Base-by-base conservation (phyloP, 2,113 vertebrate genomes). In the Entelurus aequoreus region DNA sequence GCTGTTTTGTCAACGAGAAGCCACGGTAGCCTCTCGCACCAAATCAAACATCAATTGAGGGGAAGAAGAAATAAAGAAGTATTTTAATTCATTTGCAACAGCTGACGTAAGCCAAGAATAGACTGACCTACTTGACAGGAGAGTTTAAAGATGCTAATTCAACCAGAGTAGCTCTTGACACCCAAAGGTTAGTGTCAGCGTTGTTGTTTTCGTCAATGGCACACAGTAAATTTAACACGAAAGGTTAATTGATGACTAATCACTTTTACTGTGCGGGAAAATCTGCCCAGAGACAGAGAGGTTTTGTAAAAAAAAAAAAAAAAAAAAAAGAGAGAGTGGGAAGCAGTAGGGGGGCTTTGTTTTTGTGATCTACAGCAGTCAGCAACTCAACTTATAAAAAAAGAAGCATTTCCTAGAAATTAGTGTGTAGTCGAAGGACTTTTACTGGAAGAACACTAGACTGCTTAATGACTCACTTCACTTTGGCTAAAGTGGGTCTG, bases 41-140 rank as follows among this genome's bases (percentile, higher is more conserved):
- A 38, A 63, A 57, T 42, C 9, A 57, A 57, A 57, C 38, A 57
- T 77, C 55, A 65, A 64, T 71, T 51, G 50, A 54, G 51, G 61
- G 44, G 40, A 66, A 71, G 49, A 38, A 28, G 19, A 71, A 71
- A 58, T 65, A 60, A 73, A 77, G 50, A 63, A 58, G 15, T 57
- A 59, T 71, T 56, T 53, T 50, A 76, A 76, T 76, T 55, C 7
- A 69, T 71, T 71, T 35, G 67, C 51, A 69, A 69, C 62, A 54
- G 67, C 16, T 53, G 7, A 6, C 6, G 5, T 13, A 16, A 66
- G 65, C 54, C 66, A 76, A 64, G 56, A 71, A 58, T 66, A 62
- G 71, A 63, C 35, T 63, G 63, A 59, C 60, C 70, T 63, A 62
- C 65, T 74, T 68, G 62, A 71, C 6, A 61, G 59, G 48, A 60